Conservation (phyloP, 2,797 vertebrate genomes). For the Diceros bicornis region DNA sequence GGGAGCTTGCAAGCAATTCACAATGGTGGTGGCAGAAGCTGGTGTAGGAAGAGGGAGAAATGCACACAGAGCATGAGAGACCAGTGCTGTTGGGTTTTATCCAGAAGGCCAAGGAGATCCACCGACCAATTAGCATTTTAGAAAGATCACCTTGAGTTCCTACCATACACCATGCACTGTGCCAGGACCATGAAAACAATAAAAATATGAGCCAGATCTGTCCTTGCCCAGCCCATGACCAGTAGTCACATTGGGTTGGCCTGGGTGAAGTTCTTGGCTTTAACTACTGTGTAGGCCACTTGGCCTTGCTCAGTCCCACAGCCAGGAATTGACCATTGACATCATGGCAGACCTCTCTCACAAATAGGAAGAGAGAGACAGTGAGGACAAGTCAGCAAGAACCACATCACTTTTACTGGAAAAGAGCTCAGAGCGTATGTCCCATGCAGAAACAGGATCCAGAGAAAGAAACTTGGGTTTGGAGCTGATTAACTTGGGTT, state of each 20-base stretch:
- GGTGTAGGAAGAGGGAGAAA: neutral
- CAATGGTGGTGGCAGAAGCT: neutral
- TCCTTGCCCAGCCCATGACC: neutral
- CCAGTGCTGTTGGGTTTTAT: neutral
- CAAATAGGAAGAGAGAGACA: neutral
- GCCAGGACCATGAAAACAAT: neutral
- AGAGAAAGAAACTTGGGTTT: neutral
- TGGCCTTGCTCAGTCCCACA: neutral
- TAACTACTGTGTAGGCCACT: neutral
- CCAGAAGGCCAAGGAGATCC: neutral
- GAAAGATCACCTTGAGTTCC: neutral
- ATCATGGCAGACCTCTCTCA: neutral
- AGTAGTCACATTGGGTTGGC: fast-evolving
- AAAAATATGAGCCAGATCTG: neutral
- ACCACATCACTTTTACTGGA: neutral
- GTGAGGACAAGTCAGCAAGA: neutral
- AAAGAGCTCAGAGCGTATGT: neutral
- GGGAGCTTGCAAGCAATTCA: neutral
- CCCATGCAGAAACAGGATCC: fast-evolving
- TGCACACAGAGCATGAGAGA: neutral
- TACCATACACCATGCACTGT: neutral
- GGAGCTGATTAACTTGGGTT: neutral
- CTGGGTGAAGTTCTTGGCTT: neutral
- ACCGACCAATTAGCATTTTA: neutral
- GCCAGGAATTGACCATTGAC: neutral